Evolutionary conservation across 2,797 vertebrate genomes (phyloP).

Genomic region (Garrulus glandarius): DNA sequence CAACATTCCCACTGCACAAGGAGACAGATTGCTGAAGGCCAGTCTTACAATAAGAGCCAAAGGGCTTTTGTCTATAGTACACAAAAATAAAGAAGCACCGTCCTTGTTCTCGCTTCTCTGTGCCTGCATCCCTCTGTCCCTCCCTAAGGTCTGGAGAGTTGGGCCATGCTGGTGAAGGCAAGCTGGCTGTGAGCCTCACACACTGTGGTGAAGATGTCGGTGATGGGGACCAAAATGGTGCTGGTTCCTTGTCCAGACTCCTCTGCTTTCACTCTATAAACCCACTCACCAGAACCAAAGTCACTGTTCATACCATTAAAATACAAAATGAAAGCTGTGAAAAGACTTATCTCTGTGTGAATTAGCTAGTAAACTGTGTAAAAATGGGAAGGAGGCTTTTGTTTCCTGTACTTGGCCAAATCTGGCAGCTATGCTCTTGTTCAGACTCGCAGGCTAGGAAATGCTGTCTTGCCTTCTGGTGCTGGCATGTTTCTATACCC

Average conservation of each 20-base stretch:
- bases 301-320: constrained; percentile 13
- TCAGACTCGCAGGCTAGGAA: constrained; percentile 41
- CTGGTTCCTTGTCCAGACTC: not conserved
- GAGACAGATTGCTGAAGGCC: not conserved
- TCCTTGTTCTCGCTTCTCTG: not conserved
- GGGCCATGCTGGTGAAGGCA: not conserved
- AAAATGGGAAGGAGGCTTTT: constrained; percentile 31
- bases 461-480: constrained; percentile 64
- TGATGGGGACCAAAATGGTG: not conserved
- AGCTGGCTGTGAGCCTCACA: not conserved
- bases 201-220: not conserved
- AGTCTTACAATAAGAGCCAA: not conserved
- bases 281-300: not conserved
- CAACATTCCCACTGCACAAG: not conserved
- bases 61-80: not conserved
- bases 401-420: constrained; percentile 45
- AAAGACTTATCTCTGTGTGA: constrained; percentile 11
- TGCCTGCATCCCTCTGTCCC: not conserved
- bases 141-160: not conserved
- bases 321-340: constrained; percentile 66
- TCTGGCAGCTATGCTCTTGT: not conserved
- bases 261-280: constrained; percentile 3
- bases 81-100: not conserved
- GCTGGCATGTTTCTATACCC: constrained; percentile 65
- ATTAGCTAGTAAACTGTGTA: not conserved